Base-by-base conservation (phyloP, 1,140 invertebrate genomes). In the Globodera rostochiensis region DNA sequence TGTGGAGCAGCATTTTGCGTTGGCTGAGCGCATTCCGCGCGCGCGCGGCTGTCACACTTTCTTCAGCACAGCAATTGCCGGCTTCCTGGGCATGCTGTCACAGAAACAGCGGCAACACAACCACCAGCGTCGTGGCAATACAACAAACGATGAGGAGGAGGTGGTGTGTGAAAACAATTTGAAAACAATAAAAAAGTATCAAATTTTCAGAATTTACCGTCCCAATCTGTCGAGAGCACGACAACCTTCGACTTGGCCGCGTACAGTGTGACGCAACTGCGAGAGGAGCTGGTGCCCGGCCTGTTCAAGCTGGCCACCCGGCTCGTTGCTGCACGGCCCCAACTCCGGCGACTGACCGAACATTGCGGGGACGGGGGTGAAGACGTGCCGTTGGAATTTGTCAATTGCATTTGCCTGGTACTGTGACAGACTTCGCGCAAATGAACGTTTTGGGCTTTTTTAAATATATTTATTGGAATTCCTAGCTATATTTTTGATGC, bases 381-480 rank as follows among this genome's bases (percentile, higher is more conserved):
- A 11, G 80, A 86, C 70, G 79, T 85, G 36, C 74, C 85, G 6
- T 53, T 86, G 45, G 85, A 86, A 15, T 86, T 86, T 86, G 75
- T 86, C 36, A 86, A 87, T 64, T 85, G 83, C 71, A 67, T 86
- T 60, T 80, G 83, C 53, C 79, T 84, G 47, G 85, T 86, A 53
- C 25, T 74, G 6, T 9, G 46, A 73, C 15, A 77, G 47, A 25
- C 15, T 19, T 15, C 3, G 45, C 73, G 15, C 25, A 77, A 25
- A 78, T 25, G 19, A 67, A 75, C 36, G n/a, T 45, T 80, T 79
- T 0, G 15, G 19, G 25, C 47, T n/a, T 80, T 79, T 79, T 80
- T 46, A 50, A 15, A 47, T 71, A 80, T 67, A 76, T 45, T 76
- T 76, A 11, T 47, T 73, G 4, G 49, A 15, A 71, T 71, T 71